These are phyloP conservation scores for Zygaena filipendulae DNA, from an alignment of 2,888 invertebrate genomes.

Conservation along the genomic window DNA sequence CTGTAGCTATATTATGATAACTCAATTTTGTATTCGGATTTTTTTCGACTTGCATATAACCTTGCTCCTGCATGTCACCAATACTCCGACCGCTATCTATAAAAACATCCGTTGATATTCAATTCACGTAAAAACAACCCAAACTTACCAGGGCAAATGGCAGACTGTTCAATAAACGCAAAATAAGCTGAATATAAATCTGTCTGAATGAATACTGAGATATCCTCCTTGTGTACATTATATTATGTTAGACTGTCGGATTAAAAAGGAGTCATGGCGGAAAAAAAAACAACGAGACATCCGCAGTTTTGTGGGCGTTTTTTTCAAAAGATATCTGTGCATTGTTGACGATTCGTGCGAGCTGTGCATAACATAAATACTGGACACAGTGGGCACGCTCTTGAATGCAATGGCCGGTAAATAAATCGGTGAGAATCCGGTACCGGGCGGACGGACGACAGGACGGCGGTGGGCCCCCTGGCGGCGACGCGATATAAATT, in stretches of 20 bases:
- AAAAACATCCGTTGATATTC: no score
- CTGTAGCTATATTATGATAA: no score
- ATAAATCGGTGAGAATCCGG: constrained; percentile 51
- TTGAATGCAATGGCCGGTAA: constrained; percentile 48
- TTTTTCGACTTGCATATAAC: no score
- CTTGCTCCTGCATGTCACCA: no score
- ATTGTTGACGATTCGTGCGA: constrained; percentile 50
- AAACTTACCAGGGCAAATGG: no score
- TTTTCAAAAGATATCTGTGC: constrained; percentile 51
- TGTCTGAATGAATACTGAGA: constrained; percentile 28
- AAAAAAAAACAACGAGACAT: constrained; percentile 48
- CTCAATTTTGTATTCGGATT: no score
- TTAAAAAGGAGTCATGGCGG: constrained; percentile 41
- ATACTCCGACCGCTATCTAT: no score
- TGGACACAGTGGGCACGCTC: constrained; percentile 47
- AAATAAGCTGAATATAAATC: constrained; percentile 33
- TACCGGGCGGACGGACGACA: constrained; percentile 38
- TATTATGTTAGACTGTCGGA: constrained; percentile 19
- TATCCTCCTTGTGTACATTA: constrained; percentile 6
- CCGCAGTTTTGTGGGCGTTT: constrained; percentile 41
- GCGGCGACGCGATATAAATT: constrained; percentile 52
- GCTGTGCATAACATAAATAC: constrained; percentile 52
- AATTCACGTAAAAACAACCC: no score
- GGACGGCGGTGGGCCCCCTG: constrained; percentile 42
- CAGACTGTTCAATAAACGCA: constrained; percentile 12